Evolutionary conservation across 2,888 invertebrate genomes (phyloP).

Genomic region (Pammene fasciana): DNA sequence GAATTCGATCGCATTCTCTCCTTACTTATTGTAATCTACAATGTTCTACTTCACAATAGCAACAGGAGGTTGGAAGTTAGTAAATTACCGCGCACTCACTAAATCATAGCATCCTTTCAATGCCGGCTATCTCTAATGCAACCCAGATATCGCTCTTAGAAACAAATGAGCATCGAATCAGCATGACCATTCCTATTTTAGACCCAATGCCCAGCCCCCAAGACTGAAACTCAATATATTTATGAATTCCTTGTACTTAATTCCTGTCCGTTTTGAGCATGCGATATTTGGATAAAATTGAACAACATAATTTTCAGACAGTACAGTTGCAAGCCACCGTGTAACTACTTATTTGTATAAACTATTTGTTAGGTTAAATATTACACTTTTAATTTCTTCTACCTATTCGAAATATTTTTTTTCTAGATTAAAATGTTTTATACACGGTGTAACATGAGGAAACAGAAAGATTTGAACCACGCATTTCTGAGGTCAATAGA

Average conservation of each 20-base stretch:
- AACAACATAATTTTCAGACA: conserved; percentile 8
- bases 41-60: conserved; percentile 25
- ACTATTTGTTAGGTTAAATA: too few species aligned
- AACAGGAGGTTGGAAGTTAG: conserved; percentile 29
- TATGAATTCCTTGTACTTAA: neutral
- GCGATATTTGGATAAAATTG: conserved; percentile 11
- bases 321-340: neutral
- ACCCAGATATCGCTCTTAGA: conserved; percentile 15
- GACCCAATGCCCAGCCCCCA: neutral
- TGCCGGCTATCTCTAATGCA: conserved; percentile 30
- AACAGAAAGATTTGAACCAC: too few species aligned
- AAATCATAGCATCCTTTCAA: conserved; percentile 34
- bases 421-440: too few species aligned
- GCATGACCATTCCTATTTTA: neutral
- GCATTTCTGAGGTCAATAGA: too few species aligned
- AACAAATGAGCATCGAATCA: conserved; percentile 7
- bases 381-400: too few species aligned
- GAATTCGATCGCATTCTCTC: conserved; percentile 16
- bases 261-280: neutral
- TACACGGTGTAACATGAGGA: too few species aligned
- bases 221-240: neutral
- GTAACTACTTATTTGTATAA: neutral
- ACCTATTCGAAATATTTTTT: too few species aligned
- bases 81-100: conserved; percentile 20
- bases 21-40: conserved; percentile 5